These are phyloP conservation scores for Erythrocebus patas DNA, from an alignment of 2,113 vertebrate species.

Conservation along the genomic window DNA sequence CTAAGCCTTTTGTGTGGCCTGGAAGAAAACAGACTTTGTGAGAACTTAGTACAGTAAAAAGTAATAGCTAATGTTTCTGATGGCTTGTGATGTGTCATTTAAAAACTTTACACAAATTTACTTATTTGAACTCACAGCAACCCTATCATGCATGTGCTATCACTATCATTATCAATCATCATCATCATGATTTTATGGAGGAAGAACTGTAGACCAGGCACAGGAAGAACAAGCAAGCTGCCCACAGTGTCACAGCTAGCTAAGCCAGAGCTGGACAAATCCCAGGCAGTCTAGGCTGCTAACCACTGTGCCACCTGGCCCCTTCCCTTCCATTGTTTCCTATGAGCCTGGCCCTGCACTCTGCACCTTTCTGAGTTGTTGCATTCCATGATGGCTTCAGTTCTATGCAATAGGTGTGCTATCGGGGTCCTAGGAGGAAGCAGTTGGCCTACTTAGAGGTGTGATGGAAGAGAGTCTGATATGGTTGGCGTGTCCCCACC, in stretches of 20 bases:
- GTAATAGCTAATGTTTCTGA: neutral
- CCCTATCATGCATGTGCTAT: neutral
- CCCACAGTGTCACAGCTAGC: no score
- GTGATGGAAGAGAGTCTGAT: neutral
- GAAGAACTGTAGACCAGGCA: neutral
- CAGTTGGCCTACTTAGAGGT: rapidly evolving
- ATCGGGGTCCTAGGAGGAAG: neutral
- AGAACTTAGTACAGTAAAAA: neutral
- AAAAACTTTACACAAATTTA: neutral
- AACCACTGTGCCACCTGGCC: neutral
- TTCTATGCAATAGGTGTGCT: neutral
- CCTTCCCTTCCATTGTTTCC: rapidly evolving
- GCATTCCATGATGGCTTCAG: rapidly evolving
- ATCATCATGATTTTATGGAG: neutral
- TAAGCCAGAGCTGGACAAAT: neutral
- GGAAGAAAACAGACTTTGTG: neutral
- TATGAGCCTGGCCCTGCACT: rapidly evolving
- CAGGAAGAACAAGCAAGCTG: rapidly evolving
- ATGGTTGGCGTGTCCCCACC: no score
- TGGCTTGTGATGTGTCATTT: neutral
- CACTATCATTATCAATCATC: rapidly evolving
- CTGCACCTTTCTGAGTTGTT: neutral
- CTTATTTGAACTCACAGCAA: neutral
- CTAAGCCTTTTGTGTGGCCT: neutral
- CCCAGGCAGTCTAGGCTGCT: neutral